Evolutionary conservation across 1,140 invertebrate species (phyloP).

Genomic region (Drosophila mojavensis): DNA sequence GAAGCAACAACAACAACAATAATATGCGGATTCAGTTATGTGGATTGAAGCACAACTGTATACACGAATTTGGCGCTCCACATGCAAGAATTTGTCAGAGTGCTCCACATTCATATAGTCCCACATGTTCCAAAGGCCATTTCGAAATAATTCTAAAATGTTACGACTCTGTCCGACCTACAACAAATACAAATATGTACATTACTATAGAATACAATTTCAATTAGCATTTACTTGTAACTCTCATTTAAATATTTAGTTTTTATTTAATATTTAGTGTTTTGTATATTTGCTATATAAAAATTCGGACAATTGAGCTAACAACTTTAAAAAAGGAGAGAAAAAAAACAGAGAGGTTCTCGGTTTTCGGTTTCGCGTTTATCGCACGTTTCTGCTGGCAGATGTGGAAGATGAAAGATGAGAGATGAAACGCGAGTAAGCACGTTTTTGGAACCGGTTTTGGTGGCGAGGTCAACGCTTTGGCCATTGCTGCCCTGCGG

Average conservation of each 20-base stretch:
- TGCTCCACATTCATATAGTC: neutral
- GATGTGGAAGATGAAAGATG: neutral
- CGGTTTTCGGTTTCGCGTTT: slow-evolving; percentile 2
- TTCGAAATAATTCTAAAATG: neutral
- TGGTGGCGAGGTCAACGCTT: slow-evolving; percentile 67
- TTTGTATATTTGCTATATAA: slow-evolving; percentile 52
- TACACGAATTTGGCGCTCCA: neutral
- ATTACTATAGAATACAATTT: neutral
- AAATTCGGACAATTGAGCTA: slow-evolving; percentile 67
- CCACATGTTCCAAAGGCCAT: neutral
- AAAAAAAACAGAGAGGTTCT: neutral
- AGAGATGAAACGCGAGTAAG: slow-evolving; percentile 40
- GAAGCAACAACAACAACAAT: neutral
- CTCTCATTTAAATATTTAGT: slow-evolving; percentile 9
- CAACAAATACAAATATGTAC: too few relatives aligned
- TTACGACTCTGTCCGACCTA: neutral
- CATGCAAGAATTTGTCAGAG: neutral
- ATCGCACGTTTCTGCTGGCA: slow-evolving; percentile 18
- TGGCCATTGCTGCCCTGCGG: slow-evolving; percentile 32
- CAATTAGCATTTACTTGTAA: neutral
- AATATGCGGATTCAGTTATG: too few relatives aligned
- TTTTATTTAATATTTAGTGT: slow-evolving; percentile 32
- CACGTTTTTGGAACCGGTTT: slow-evolving; percentile 79
- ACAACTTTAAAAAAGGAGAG: slow-evolving; percentile 27
- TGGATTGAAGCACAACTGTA: slow-evolving; percentile 7